Conservation (phyloP, 2,113 vertebrate species). For the Zingel zingel region DNA sequence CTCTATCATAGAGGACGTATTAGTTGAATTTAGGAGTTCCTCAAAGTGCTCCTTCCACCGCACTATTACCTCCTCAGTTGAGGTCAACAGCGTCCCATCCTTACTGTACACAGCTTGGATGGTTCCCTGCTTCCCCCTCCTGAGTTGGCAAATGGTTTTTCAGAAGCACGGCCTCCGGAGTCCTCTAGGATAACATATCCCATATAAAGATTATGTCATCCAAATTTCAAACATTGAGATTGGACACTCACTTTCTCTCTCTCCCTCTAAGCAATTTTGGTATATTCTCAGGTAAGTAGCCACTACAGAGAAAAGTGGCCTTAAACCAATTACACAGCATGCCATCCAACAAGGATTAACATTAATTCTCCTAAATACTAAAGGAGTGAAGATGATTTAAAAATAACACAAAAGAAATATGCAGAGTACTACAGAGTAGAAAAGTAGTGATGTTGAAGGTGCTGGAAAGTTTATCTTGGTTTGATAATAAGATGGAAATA, state of each 20-base stretch:
- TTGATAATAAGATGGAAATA: not conserved
- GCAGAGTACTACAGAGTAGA: too few relatives aligned
- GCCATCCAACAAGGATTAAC: not conserved
- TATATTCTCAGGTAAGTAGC: constrained; percentile 7
- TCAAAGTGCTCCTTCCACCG: too few relatives aligned
- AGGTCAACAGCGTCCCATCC: too few relatives aligned
- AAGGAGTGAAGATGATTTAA: not conserved
- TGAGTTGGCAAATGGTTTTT: too few relatives aligned
- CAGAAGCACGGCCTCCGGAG: too few relatives aligned
- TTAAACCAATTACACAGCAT: constrained; percentile 2
- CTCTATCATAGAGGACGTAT: too few relatives aligned
- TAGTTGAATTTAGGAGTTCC: too few relatives aligned
- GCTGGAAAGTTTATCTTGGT: not conserved
- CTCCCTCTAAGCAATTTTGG: not conserved
- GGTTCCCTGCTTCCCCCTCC: too few relatives aligned
- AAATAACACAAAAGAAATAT: not conserved
- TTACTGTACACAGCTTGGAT: too few relatives aligned
- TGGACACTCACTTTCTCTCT: not conserved
- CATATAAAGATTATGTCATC: not conserved
- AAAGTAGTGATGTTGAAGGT: not conserved
- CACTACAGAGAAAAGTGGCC: constrained; percentile 23
- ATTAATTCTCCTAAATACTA: not conserved
- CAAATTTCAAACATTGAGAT: not conserved
- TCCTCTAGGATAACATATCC: too few relatives aligned
- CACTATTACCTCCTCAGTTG: too few relatives aligned